Evolutionary conservation across 2,888 invertebrate species (phyloP).

Genomic region (Diaphora mendica): DNA sequence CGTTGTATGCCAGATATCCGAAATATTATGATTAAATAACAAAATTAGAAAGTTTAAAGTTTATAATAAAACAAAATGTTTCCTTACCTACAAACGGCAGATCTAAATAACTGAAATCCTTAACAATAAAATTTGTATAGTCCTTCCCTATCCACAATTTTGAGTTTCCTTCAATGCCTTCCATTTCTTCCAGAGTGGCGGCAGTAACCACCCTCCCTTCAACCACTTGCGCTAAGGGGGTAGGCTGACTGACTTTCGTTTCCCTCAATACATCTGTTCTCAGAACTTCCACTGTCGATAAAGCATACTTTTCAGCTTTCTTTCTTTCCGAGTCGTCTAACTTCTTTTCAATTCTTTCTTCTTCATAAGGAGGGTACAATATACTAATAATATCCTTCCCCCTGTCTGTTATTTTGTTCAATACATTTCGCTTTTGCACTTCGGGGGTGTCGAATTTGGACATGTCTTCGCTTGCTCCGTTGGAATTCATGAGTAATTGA

Average conservation of each 20-base stretch:
- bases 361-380: constrained; percentile 79
- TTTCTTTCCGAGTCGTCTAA: constrained; percentile 79
- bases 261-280: constrained; percentile 67
- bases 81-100: constrained; percentile 90
- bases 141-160: constrained; percentile 98
- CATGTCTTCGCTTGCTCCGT: constrained; percentile 51
- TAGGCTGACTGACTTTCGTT: constrained; percentile 62
- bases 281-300: constrained; percentile 75
- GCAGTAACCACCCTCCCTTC: constrained; percentile 77
- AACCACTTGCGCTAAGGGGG: constrained; percentile 75
- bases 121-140: constrained; percentile 97
- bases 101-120: constrained; percentile 96
- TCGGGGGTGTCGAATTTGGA: constrained; percentile 64
- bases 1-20: too few species aligned
- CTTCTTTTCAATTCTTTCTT: constrained; percentile 76
- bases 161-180: constrained; percentile 88
- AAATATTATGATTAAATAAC: too few species aligned
- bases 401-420: constrained; percentile 78
- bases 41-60: too few species aligned
- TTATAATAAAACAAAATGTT: neutral
- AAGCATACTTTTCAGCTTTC: constrained; percentile 81
- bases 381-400: constrained; percentile 82
- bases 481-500: constrained; percentile 84
- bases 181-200: constrained; percentile 67
- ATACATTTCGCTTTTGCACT: constrained; percentile 73